Evolutionary conservation across 2,888 invertebrate species (phyloP), one percentile per base, ranked within the genome.

Genomic region (Notodonta ziczac): DNA sequence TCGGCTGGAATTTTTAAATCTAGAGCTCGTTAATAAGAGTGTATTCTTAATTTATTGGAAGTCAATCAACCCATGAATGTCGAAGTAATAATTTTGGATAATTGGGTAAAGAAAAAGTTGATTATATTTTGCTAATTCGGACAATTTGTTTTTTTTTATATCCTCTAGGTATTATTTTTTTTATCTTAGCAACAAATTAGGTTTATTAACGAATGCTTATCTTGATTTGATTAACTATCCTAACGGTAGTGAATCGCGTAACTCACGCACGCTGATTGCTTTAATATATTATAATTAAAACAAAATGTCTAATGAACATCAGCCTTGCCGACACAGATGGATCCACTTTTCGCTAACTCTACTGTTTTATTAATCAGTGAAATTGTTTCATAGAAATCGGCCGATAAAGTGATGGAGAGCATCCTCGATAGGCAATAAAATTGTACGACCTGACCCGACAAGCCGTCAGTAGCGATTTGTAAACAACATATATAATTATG

Each of bases 201-300:
- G 35, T 9, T 10, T 9, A 8, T 42, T 42, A 42, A 12, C 42
- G 9, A 10, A 46, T 46, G n/a, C 10, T 46, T n/a, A 46, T n/a
- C 13, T 46, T 46, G 46, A 46, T 46, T 46, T 46, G n/a, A 46
- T 46, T 46, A n/a, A 46, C 10, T 46, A 54, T 57, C 65, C 54
- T 55, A 32, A 24, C 56, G 44, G 4, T 39, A 44, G 51, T 44
- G 46, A 54, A 35, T 57, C 44, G 32, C 6, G 2, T n/a, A 13
- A 52, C 52, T 57, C 62, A 59, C 62, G 56, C 56, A 59, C 56
- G 42, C 48, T 54, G 53, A 56, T 68, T 65, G 59, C 56, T 65
- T 63, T 66, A 63, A 77, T 75, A 68, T 73, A 72, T 74, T 77
- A 69, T 74, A 73, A 75, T 74, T 74, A 70, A 70, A 73, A 69